These are phyloP conservation scores for Phoxinus phoxinus DNA, from an alignment of 2,113 vertebrate species.

Conservation along the genomic window DNA sequence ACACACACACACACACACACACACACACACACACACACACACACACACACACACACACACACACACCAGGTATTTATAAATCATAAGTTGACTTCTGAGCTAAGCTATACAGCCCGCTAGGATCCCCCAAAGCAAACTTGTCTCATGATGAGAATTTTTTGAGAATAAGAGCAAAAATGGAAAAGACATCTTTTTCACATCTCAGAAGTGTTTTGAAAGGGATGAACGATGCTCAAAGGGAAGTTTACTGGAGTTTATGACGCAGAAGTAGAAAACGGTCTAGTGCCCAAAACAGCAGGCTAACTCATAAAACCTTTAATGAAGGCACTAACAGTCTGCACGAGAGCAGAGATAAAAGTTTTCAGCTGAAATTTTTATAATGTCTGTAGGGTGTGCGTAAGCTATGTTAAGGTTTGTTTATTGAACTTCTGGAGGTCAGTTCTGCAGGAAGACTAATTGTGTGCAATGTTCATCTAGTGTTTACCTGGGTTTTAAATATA, in stretches of 20 bases:
- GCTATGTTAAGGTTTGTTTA: slow-evolving; percentile 33
- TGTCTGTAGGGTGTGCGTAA: slow-evolving; percentile 10
- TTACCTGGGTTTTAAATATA: neutral
- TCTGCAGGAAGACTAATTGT: neutral
- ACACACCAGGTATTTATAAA: neutral
- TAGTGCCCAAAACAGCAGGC: slow-evolving; percentile 9
- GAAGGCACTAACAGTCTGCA: slow-evolving; percentile 3
- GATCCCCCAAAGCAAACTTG: neutral
- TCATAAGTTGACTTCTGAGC: neutral
- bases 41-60: too few relatives aligned
- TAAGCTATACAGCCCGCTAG: neutral
- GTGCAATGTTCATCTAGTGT: neutral
- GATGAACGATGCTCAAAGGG: neutral
- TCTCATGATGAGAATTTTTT: slow-evolving; percentile 13
- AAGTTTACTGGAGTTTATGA: neutral
- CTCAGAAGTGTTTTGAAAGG: neutral
- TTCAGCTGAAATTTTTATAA: slow-evolving; percentile 27
- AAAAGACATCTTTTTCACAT: slow-evolving; percentile 18
- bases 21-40: too few relatives aligned
- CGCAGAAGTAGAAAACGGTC: neutral
- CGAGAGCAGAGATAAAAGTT: neutral
- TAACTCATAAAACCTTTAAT: slow-evolving; percentile 7
- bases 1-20: too few relatives aligned
- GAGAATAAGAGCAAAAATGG: neutral
- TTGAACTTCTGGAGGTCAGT: neutral